Percentiles rank a stretch among this genome's conserved stretches.
phyloP scores from a whole-genome alignment of 1,140 invertebrate genomes.

The Drosophila truncata region DNA sequence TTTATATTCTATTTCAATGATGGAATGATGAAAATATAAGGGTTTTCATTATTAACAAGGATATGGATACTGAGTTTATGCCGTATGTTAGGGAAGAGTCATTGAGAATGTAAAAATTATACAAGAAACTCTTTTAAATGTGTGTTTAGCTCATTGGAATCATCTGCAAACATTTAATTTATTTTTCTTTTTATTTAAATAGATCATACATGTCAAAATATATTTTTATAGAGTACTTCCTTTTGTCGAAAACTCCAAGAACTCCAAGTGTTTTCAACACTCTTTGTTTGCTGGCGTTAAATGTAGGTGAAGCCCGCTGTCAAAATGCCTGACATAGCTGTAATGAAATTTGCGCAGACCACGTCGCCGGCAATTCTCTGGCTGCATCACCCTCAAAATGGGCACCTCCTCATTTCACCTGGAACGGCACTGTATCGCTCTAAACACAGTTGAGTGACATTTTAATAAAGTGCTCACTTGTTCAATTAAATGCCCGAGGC shows the following conservation, averaged over 20 bases:
- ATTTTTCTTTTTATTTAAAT: too few species aligned
- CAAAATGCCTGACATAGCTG: constrained; percentile 73
- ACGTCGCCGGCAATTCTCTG: constrained; percentile 39
- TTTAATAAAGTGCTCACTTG: constrained; percentile 83
- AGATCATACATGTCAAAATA: neutral
- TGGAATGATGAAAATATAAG: neutral
- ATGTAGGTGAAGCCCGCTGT: constrained; percentile 78
- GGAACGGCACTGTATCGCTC: constrained; percentile 13
- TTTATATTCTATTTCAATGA: neutral
- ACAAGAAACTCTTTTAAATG: neutral
- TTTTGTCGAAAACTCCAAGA: neutral
- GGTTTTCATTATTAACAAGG: neutral
- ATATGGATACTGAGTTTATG: neutral
- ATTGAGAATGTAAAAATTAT: neutral
- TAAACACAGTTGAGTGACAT: constrained; percentile 79
- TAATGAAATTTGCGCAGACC: constrained; percentile 79
- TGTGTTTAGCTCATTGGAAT: too few species aligned
- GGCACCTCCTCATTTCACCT: constrained; percentile 6
- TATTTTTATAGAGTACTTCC: neutral
- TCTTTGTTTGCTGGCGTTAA: constrained; percentile 41
- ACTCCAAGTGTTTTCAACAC: neutral
- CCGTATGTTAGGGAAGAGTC: neutral
- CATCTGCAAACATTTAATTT: too few species aligned
- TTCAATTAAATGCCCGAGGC: constrained; percentile 74
- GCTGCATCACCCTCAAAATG: neutral